phyloP scores from a whole-genome alignment of 2,797 vertebrate genomes.

The Diceros bicornis region DNA sequence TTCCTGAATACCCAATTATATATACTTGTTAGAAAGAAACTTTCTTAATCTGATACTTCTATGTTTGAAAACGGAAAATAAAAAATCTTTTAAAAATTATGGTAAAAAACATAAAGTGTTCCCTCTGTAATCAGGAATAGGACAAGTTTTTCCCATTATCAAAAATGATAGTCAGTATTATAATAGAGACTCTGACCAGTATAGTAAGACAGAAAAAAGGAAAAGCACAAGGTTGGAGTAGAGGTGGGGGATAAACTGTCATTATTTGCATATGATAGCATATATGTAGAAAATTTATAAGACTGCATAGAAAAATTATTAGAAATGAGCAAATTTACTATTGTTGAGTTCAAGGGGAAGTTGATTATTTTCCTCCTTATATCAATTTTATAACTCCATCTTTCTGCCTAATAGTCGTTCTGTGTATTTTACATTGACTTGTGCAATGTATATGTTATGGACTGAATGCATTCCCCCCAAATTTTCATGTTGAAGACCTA shows the following conservation, averaged over 20 bases:
- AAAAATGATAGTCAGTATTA: neutral
- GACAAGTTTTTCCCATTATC: neutral
- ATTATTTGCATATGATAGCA: too few species aligned
- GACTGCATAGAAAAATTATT: neutral
- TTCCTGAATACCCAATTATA: neutral
- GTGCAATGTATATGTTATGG: neutral
- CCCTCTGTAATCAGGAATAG: neutral
- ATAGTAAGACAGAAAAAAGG: neutral
- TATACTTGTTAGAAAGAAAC: neutral
- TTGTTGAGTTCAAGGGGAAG: neutral
- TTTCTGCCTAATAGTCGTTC: neutral
- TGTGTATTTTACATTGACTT: neutral
- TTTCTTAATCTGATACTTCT: neutral
- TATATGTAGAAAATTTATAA: neutral
- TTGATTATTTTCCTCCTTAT: neutral
- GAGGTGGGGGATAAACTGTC: neutral
- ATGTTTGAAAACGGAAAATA: neutral
- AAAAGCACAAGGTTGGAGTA: neutral
- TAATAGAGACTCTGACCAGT: neutral
- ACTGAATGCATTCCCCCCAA: neutral
- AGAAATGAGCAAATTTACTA: neutral
- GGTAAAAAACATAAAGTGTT: neutral
- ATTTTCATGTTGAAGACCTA: neutral
- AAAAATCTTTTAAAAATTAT: neutral
- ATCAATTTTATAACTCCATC: neutral